These are phyloP conservation scores for Megaleporinus macrocephalus DNA, from an alignment of 2,113 vertebrate species.

Conservation along the genomic window DNA sequence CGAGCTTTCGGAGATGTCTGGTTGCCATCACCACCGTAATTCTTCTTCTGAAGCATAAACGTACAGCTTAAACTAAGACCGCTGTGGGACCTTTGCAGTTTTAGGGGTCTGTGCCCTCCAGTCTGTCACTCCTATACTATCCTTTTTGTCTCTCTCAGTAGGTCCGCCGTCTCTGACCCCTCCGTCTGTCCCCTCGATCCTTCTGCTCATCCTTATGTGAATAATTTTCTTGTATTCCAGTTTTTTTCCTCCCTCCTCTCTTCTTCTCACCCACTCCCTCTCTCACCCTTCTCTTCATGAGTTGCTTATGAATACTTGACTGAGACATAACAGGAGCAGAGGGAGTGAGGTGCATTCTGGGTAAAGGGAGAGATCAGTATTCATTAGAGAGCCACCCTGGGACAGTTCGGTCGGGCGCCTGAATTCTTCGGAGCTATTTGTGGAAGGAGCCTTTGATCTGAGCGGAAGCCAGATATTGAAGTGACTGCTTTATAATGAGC, in stretches of 20 bases:
- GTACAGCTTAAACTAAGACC: no score
- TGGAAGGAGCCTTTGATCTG: conserved; percentile 53
- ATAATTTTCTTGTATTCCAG: not conserved
- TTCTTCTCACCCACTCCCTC: not conserved
- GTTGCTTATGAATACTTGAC: conserved; percentile 17
- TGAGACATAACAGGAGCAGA: conserved; percentile 10
- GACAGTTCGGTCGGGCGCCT: conserved; percentile 32
- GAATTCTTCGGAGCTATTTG: conserved; percentile 54
- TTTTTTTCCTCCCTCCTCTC: not conserved
- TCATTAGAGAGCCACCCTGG: conserved; percentile 47
- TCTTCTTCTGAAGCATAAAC: no score
- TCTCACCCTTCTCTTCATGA: conserved; percentile 21
- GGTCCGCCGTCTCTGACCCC: no score
- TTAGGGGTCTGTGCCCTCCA: no score
- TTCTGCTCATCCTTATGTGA: not conserved
- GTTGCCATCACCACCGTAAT: no score
- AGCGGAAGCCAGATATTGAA: conserved; percentile 25
- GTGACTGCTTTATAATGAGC: conserved; percentile 41
- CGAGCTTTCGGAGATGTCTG: no score
- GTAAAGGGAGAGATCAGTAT: conserved; percentile 40
- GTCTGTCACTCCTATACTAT: no score
- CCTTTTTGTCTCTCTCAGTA: conserved; percentile 9
- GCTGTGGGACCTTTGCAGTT: no score
- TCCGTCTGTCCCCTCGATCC: not conserved
- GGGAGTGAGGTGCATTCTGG: conserved; percentile 49